Conservation (phyloP, 2,888 invertebrate genomes). For the Folsomia candida region DNA sequence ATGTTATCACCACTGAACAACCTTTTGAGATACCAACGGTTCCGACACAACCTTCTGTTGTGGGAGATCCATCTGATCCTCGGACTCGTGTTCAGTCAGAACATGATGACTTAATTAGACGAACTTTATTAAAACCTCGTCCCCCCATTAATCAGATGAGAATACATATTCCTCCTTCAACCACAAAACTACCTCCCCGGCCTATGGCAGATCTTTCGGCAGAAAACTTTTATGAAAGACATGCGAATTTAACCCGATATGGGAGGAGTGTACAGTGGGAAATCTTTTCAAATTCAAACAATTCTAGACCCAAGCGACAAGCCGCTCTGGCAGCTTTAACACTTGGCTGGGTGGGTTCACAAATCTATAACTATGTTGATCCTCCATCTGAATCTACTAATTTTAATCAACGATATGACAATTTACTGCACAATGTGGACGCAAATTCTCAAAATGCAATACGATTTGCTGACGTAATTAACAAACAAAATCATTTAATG, state of each 20-base stretch:
- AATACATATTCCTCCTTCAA: no score
- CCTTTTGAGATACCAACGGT: not conserved
- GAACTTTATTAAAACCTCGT: no score
- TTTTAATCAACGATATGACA: not conserved
- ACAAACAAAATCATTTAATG: not conserved
- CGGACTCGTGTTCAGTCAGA: not conserved
- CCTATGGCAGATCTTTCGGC: not conserved
- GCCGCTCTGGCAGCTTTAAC: not conserved
- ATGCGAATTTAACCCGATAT: no score
- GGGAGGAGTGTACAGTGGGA: no score
- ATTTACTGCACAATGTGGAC: not conserved
- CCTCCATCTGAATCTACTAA: not conserved
- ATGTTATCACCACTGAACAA: not conserved
- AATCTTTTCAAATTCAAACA: no score
- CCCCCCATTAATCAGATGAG: no score
- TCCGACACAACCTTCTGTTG: not conserved
- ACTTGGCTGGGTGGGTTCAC: not conserved
- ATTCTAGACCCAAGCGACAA: no score
- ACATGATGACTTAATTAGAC: no score
- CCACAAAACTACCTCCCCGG: no score
- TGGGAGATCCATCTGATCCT: not conserved
- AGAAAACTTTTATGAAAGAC: not conserved
- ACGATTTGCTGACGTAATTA: not conserved
- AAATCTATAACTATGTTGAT: slow-evolving; percentile 1
- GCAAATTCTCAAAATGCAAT: not conserved